These are phyloP conservation scores for Sander lucioperca DNA, from an alignment of 2,113 vertebrate species.

Conservation along the genomic window DNA sequence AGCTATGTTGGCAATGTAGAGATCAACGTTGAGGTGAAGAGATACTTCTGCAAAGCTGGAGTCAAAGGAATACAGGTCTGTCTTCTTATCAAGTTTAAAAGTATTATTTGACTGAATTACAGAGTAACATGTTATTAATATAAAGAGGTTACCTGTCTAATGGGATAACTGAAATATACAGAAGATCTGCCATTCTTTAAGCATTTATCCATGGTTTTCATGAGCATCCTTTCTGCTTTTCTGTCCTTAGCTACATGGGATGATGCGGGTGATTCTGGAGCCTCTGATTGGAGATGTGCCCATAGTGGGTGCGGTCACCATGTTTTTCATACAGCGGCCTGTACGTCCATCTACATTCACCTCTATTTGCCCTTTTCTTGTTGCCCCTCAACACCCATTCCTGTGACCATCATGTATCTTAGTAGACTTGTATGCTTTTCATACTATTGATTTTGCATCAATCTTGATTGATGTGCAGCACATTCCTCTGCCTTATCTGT, in stretches of 20 bases:
- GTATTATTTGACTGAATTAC: neutral
- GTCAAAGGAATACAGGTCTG: conserved; percentile 95
- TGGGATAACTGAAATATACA: neutral
- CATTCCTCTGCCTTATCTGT: conserved; percentile 32
- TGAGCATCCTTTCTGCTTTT: conserved; percentile 15
- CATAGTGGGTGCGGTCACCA: conserved; percentile 91
- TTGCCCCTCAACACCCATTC: neutral
- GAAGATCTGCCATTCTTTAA: fast-evolving
- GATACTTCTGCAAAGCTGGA: conserved; percentile 95
- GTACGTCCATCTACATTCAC: conserved; percentile 81
- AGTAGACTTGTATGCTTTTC: neutral
- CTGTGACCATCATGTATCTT: conserved; percentile 21
- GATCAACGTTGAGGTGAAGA: conserved; percentile 94
- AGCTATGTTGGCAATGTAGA: conserved; percentile 93
- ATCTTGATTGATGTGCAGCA: conserved; percentile 27
- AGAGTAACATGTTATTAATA: neutral
- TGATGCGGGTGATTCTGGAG: conserved; percentile 93
- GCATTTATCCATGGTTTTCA: neutral
- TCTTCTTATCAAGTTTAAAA: neutral
- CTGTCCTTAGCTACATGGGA: conserved; percentile 87
- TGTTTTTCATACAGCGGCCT: conserved; percentile 95
- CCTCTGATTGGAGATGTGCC: conserved; percentile 92
- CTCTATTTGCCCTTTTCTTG: conserved; percentile 37
- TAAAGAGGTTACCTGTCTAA: neutral
- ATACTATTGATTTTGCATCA: conserved; percentile 47